Evolutionary conservation across 2,113 vertebrate genomes (phyloP).

Genomic region (Larimichthys polyactis): DNA sequence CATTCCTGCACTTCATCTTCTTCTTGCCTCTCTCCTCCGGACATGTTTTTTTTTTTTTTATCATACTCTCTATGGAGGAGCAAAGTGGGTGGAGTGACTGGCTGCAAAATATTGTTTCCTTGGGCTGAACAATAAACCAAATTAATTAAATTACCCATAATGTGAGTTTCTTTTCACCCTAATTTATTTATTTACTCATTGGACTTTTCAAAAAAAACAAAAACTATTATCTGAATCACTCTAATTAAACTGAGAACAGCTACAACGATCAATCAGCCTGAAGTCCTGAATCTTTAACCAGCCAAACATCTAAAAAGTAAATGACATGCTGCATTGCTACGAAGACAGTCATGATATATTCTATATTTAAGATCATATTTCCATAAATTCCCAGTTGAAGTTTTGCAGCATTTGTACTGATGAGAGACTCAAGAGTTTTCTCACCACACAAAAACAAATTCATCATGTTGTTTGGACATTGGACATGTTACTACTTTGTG

Average conservation of each 20-base stretch:
- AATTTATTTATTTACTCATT: neutral
- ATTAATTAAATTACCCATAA: neutral
- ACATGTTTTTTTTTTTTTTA: neutral
- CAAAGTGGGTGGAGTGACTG: neutral
- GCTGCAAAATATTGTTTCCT: neutral
- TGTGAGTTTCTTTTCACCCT: neutral
- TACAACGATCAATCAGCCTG: neutral
- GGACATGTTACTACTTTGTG: too few relatives aligned
- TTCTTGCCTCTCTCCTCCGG: neutral
- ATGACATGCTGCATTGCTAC: neutral
- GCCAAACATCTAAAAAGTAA: neutral
- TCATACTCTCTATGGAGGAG: neutral
- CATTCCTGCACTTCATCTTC: neutral
- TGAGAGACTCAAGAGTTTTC: too few relatives aligned
- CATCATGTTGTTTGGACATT: too few relatives aligned
- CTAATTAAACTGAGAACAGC: neutral
- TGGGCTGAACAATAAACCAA: neutral
- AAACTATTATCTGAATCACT: neutral
- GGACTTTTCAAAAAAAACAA: too few relatives aligned
- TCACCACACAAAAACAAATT: too few relatives aligned
- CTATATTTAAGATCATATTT: too few relatives aligned
- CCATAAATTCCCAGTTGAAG: too few relatives aligned
- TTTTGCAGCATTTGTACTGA: too few relatives aligned
- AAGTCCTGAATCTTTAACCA: neutral
- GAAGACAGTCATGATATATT: too few relatives aligned